Evolutionary conservation across 1,140 invertebrate species (phyloP).

Genomic region (Coptotermes formosanus): DNA sequence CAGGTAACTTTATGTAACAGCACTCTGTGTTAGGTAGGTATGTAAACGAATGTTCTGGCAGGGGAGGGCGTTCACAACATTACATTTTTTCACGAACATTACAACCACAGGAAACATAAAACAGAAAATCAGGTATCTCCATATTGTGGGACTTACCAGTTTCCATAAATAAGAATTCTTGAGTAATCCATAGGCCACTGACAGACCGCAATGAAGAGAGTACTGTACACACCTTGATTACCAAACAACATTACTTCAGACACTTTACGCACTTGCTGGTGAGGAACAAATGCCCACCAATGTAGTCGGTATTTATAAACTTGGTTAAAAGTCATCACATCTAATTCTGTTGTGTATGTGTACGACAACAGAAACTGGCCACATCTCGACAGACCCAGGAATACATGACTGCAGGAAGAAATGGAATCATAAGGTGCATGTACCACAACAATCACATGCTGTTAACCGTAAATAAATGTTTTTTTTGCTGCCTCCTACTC

Average conservation of each 20-base stretch:
- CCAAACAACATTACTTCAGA: constrained; percentile 67
- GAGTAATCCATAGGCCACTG: constrained; percentile 67
- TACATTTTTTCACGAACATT: too few relatives aligned
- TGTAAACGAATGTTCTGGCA: too few relatives aligned
- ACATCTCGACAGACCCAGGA: constrained; percentile 90
- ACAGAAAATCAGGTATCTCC: too few relatives aligned
- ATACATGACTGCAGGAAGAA: constrained; percentile 65
- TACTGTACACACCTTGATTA: constrained; percentile 59
- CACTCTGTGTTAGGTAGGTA: too few relatives aligned
- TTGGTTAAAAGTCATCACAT: constrained; percentile 51
- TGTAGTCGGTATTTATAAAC: constrained; percentile 63
- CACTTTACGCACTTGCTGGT: constrained; percentile 59
- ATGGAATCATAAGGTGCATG: neutral
- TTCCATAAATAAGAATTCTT: constrained; percentile 65
- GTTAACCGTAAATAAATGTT: neutral
- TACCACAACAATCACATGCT: neutral
- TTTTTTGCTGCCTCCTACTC: too few relatives aligned
- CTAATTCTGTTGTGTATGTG: constrained; percentile 60
- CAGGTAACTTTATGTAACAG: too few relatives aligned
- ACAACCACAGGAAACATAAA: too few relatives aligned
- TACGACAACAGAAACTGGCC: constrained; percentile 90
- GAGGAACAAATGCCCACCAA: constrained; percentile 70
- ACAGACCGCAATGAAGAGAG: constrained; percentile 63
- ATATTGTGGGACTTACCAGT: constrained; percentile 51
- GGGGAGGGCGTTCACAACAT: too few relatives aligned